Conservation (phyloP, 2,797 vertebrate species). For the Halcyon smyrnensis region DNA sequence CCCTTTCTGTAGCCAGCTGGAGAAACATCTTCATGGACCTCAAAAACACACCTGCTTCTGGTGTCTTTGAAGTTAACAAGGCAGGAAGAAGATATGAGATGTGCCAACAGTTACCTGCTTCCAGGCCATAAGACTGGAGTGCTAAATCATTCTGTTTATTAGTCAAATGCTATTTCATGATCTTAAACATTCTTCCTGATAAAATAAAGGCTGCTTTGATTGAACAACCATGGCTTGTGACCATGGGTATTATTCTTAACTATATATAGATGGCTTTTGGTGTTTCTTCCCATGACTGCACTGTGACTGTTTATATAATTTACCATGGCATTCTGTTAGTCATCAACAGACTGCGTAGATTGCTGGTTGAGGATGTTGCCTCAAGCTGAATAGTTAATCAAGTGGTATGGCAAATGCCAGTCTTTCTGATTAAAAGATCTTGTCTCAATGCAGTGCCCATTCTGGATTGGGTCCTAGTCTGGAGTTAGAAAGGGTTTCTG, state of each 20-base stretch:
- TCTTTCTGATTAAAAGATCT: background rate
- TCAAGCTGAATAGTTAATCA: constrained; percentile 3
- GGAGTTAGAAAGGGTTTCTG: background rate
- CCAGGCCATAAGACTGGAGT: background rate
- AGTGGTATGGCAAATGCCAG: background rate
- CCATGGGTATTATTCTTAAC: background rate
- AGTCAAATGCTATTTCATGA: background rate
- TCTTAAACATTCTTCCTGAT: background rate
- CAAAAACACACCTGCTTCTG: background rate
- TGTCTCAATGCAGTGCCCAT: background rate
- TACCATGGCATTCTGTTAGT: background rate
- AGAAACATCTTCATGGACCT: background rate
- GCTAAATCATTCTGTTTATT: background rate
- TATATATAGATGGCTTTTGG: background rate
- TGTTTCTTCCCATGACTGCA: constrained; percentile 18
- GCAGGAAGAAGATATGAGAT: background rate
- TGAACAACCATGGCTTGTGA: constrained; percentile 14
- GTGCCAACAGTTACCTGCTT: background rate
- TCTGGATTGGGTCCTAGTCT: background rate
- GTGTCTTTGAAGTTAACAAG: background rate
- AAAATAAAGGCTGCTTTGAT: background rate
- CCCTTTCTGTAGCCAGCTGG: background rate
- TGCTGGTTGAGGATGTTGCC: background rate
- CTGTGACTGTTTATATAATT: constrained; percentile 35
- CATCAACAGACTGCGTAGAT: background rate